Percentiles rank a stretch among this genome's conserved stretches.
Conservation (phyloP, 2,113 vertebrate species). For the Indicator indicator region DNA sequence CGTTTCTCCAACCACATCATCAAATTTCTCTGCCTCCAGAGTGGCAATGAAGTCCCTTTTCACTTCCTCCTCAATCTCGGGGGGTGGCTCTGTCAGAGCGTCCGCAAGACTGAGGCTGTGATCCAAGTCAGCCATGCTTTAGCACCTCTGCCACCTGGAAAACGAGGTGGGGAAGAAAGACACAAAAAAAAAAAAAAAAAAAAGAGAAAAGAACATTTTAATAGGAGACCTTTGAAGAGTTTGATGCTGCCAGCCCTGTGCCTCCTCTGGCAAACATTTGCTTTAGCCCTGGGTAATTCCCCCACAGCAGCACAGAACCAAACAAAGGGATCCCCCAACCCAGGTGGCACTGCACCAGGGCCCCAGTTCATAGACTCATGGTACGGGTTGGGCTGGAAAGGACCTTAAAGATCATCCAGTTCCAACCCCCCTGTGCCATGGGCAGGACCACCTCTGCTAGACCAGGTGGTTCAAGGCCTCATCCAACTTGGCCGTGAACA, state of each 20-base stretch:
- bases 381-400: not conserved
- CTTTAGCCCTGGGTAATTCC: accelerated
- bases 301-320: not conserved
- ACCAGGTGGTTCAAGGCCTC: too few relatives aligned
- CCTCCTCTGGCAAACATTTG: accelerated
- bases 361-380: accelerated
- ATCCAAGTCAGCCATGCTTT: constrained; percentile 80
- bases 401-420: too few relatives aligned
- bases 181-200: not conserved
- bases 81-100: constrained; percentile 86
- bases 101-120: constrained; percentile 87
- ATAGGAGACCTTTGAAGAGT: accelerated
- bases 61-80: constrained; percentile 81
- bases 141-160: constrained; percentile 39
- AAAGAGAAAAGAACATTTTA: not conserved
- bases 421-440: too few relatives aligned
- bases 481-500: too few relatives aligned
- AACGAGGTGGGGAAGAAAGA: not conserved
- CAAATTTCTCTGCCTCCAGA: constrained; percentile 88
- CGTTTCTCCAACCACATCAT: constrained; percentile 90
- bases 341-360: accelerated
- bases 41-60: constrained; percentile 90
- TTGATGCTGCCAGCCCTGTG: accelerated
- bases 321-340: accelerated
- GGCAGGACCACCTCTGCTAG: too few relatives aligned